A percentile compares a stretch with the other conserved stretches of the same genome.
These are phyloP conservation scores for Eulimnadia texana DNA, from an alignment of 1,140 invertebrate genomes.

Conservation along the genomic window DNA sequence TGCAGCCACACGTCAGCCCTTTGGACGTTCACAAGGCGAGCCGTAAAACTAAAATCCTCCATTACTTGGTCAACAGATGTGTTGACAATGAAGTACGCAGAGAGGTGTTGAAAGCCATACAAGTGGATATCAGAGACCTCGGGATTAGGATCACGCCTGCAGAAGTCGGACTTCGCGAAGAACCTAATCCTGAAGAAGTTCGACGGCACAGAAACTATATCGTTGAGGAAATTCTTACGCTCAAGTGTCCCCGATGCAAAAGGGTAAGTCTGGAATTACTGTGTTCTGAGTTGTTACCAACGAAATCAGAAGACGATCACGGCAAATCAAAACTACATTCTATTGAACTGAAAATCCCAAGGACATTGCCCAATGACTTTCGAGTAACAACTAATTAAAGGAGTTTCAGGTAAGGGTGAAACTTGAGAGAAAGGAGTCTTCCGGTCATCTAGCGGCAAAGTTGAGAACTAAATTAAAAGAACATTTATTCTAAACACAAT, in stretches of 20 bases:
- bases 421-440: too few relatives aligned
- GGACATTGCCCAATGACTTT: too few relatives aligned
- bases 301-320: too few relatives aligned
- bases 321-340: too few relatives aligned
- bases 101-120: not conserved
- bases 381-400: too few relatives aligned
- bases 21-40: constrained; percentile 9
- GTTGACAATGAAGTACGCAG: not conserved
- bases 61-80: not conserved
- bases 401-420: too few relatives aligned
- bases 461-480: too few relatives aligned
- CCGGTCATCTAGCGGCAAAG: too few relatives aligned
- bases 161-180: constrained; percentile 21
- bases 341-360: too few relatives aligned
- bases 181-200: not conserved
- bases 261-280: not conserved
- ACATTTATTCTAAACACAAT: too few relatives aligned
- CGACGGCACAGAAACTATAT: not conserved
- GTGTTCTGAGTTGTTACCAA: not conserved
- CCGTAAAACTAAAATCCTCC: not conserved
- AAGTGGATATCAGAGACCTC: constrained; percentile 2
- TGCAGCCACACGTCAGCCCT: constrained; percentile 30
- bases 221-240: not conserved
- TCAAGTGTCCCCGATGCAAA: not conserved
- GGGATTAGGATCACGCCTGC: not conserved